Conservation (phyloP, 2,797 vertebrate species). For the Sebastolobus alascanus region DNA sequence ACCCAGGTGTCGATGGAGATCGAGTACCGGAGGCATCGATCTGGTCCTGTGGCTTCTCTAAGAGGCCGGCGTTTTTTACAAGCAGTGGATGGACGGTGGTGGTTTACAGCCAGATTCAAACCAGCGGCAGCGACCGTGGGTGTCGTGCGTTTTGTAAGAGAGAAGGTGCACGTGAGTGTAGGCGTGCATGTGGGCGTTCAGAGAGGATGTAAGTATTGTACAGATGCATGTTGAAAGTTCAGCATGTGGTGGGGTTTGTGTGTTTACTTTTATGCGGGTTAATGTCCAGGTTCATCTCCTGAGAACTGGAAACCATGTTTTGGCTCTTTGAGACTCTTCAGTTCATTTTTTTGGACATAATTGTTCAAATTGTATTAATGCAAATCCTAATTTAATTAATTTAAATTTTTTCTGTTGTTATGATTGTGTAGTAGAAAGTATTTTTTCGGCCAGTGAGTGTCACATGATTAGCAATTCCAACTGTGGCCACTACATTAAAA, state of each 20-base stretch:
- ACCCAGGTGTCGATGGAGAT: conserved; percentile 25
- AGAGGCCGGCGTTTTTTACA: conserved; percentile 69
- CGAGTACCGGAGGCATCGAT: conserved; percentile 28
- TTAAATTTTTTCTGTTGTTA: not conserved
- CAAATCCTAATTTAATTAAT: not conserved
- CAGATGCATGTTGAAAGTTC: conserved; percentile 47
- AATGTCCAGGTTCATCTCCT: not conserved
- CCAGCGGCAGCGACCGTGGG: conserved; percentile 1
- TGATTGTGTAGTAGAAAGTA: not conserved
- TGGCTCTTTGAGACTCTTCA: conserved; percentile 2
- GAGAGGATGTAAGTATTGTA: conserved; percentile 44
- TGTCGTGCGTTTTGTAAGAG: conserved; percentile 25
- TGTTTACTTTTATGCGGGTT: conserved; percentile 24
- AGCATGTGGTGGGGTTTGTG: conserved; percentile 16
- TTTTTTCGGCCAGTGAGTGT: conserved; percentile 14
- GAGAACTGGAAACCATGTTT: conserved; percentile 3
- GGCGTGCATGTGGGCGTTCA: conserved; percentile 22
- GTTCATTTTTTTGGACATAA: conserved; percentile 4
- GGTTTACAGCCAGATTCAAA: conserved; percentile 34
- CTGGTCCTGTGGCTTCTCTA: conserved; percentile 58
- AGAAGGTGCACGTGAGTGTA: conserved; percentile 24
- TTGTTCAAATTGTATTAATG: conserved; percentile 26
- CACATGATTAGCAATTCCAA: conserved; percentile 23
- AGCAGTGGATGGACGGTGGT: conserved; percentile 46
- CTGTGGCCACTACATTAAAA: conserved; percentile 9